Conservation (phyloP, 1,140 invertebrate species). For the Drosophila sturtevanti region DNA sequence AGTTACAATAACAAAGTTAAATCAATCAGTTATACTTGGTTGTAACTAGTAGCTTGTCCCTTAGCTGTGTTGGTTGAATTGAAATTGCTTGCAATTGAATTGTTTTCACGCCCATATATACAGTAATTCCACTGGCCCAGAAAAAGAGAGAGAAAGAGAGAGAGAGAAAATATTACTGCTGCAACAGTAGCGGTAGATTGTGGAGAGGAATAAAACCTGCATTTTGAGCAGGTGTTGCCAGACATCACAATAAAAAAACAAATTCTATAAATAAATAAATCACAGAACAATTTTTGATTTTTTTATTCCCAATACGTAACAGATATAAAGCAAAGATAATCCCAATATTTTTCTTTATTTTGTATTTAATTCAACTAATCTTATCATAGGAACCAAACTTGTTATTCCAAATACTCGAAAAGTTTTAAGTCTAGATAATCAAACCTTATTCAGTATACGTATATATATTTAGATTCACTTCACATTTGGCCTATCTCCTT, state of each 20-base stretch:
- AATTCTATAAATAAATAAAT: too few species aligned
- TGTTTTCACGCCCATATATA: slow-evolving; percentile 43
- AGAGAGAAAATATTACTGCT: too few species aligned
- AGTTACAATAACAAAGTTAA: slow-evolving; percentile 33
- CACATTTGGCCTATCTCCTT: slow-evolving; percentile 50
- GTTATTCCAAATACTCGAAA: slow-evolving; percentile 1
- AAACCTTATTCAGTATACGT: neutral
- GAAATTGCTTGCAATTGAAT: slow-evolving; percentile 53
- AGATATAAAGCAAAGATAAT: too few species aligned
- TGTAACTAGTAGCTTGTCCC: slow-evolving; percentile 13
- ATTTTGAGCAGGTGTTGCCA: slow-evolving; percentile 3
- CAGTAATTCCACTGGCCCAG: slow-evolving; percentile 20
- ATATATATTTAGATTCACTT: slow-evolving; percentile 29
- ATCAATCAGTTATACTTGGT: slow-evolving; percentile 57
- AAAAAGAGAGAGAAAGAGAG: neutral
- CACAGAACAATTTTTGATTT: too few species aligned
- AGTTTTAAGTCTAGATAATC: neutral
- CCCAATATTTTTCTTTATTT: too few species aligned
- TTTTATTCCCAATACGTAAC: too few species aligned
- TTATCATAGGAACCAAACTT: neutral
- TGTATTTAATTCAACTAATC: neutral
- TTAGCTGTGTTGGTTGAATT: neutral
- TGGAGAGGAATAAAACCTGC: slow-evolving; percentile 4
- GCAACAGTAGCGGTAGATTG: neutral
- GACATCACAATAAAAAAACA: too few species aligned